Base-by-base conservation (phyloP, 2,888 invertebrate species). In the Ellobium chinense region DNA sequence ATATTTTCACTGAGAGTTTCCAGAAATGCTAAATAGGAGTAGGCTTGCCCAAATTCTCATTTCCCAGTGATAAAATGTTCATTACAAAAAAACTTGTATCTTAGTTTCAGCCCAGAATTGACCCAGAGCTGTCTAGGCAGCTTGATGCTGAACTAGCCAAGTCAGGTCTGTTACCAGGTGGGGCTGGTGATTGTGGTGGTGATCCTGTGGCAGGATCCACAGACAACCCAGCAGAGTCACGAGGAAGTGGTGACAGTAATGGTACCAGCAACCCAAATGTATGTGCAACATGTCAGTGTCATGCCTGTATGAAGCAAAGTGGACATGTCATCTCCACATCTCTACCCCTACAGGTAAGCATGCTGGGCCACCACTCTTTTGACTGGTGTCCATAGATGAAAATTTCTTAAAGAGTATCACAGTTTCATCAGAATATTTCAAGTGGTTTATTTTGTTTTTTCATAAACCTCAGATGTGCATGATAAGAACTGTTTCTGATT, bases 301-400 rank as follows among this genome's bases (percentile, higher is more conserved):
- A 92, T 86, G 90, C 89, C 5, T 92, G 92, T 85, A 87, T 92
- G 18, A 89, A 91, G 80, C 91, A 91, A 83, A 89, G 87, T 78
- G 90, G 91, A 37, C 89, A 91, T 85, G 86, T 89, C 14, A 83
- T 91, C 66, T 88, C 90, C 37, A 90, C 90, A n/a, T 88, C 91
- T n/a, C 83, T 91, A 66, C 92, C 91, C 66, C 89, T 89, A 83
- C 91, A 89, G 76, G 83, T 80, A 5, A 69, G 72, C 18, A 46
- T n/a, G n/a, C n/a, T n/a, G n/a, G n/a, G n/a, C n/a, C n/a, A n/a
- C n/a, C n/a, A n/a, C n/a, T n/a, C n/a, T n/a, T n/a, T n/a, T n/a
- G n/a, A n/a, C n/a, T n/a, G n/a, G n/a, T n/a, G n/a, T n/a, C n/a
- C n/a, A n/a, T n/a, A n/a, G n/a, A n/a, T n/a, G n/a, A n/a, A n/a